Evolutionary conservation across 2,797 vertebrate species (phyloP).

Genomic region (Perdix hodgsoniae): DNA sequence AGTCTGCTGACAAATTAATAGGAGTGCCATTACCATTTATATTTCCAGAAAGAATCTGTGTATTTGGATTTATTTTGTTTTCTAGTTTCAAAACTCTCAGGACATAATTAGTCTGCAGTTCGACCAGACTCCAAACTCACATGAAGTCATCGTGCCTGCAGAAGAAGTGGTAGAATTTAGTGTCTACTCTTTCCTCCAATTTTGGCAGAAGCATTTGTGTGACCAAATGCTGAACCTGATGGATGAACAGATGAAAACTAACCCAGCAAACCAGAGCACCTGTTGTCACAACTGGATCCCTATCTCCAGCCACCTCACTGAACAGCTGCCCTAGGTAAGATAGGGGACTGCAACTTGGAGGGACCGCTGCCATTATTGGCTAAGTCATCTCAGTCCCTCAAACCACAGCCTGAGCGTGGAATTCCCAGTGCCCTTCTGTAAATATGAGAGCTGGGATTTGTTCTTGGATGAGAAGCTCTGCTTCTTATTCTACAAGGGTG

Average conservation of each 20-base stretch:
- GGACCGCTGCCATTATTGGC: background rate
- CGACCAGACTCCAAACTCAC: background rate
- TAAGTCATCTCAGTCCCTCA: background rate
- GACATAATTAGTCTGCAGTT: background rate
- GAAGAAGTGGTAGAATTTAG: background rate
- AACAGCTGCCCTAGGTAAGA: background rate
- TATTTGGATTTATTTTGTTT: background rate
- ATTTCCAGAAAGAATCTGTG: background rate
- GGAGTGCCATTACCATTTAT: background rate
- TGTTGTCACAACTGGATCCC: fast-evolving
- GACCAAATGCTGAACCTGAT: background rate
- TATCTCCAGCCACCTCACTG: background rate
- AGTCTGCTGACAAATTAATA: background rate
- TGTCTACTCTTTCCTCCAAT: background rate
- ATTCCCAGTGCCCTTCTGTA: background rate
- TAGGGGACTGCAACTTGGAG: background rate
- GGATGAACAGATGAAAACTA: background rate
- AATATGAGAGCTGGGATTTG: background rate
- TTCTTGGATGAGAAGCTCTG: background rate
- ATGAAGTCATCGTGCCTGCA: background rate
- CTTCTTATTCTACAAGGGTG: background rate
- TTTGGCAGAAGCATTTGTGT: background rate
- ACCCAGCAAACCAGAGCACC: background rate
- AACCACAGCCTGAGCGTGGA: background rate
- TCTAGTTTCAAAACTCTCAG: background rate